Base-by-base conservation (phyloP, 2,797 vertebrate genomes). In the Synaphobranchus kaupii region DNA sequence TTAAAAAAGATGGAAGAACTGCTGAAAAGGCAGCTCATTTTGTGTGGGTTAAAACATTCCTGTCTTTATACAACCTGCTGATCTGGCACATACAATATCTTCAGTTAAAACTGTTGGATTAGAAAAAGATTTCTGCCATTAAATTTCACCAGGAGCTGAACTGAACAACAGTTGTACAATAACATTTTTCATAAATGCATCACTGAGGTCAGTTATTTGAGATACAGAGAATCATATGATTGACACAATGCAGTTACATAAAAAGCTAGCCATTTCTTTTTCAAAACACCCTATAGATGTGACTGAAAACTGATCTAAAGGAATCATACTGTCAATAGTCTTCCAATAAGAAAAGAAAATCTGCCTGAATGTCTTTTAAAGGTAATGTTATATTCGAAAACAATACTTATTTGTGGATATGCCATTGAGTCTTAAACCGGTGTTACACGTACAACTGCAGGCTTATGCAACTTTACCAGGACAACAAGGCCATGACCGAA, bases 251-350 rank as follows among this genome's bases (percentile, higher is more conserved):
- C 71, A 76, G 34, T 39, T 4, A 15, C 31, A 76, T 39, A 39
- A 76, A 76, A 73, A 76, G 34, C 71, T 15, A 58, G 56, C 50
- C 22, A 20, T 60, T 68, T 68, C n/a, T 13, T 34, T 76, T 76
- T 76, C 71, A 76, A 34, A 76, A 76, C 34, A 39, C 71, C 28
- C 39, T 47, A 48, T 4, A 39, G 39, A 48, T 17, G 47, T 6
- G 44, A 80, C 76, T 80, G 76, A 47, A 80, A 80, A 80, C 71
- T 76, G 71, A 39, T 80, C 44, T 80, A 39, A 47, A 80, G 1
- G 17, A 47, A 80, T 7, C 22, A 47, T 22, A 80, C 44, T 47
- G 34, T 48, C 34, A 22, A 1, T 22, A 47, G 34, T 34, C 34
- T 78, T 47, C 12, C 39, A 13, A 48, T 13, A 17, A 48, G 34